phyloP scores from a whole-genome alignment of 2,888 invertebrate species.

The Orgyia antiqua region DNA sequence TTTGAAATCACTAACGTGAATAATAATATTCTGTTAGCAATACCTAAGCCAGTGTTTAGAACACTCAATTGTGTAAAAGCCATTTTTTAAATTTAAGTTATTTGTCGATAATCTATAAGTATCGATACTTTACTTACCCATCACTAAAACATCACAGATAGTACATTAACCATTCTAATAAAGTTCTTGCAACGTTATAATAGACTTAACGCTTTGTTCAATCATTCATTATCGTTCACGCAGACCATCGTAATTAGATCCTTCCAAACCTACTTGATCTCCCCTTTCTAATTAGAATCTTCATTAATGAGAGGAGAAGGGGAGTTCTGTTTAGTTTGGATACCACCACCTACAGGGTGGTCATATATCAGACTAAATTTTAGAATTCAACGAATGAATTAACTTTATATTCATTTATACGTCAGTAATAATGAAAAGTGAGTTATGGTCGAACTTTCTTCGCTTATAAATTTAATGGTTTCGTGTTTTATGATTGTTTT shows the following conservation, averaged over 20 bases:
- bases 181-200: conserved; percentile 71
- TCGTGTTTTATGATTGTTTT: conserved; percentile 7
- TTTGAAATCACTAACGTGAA: too few species aligned
- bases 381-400: conserved; percentile 55
- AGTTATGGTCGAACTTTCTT: conserved; percentile 45
- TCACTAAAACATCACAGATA: conserved; percentile 28
- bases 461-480: conserved; percentile 17
- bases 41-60: too few species aligned
- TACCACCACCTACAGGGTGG: conserved; percentile 35
- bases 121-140: conserved; percentile 31
- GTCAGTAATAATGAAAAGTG: conserved; percentile 60
- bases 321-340: conserved; percentile 36
- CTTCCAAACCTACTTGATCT: conserved; percentile 40
- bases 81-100: too few species aligned
- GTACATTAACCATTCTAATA: conserved; percentile 59
- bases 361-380: conserved; percentile 62
- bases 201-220: conserved; percentile 74
- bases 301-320: conserved; percentile 28
- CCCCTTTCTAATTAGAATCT: conserved; percentile 40
- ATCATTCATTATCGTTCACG: conserved; percentile 64
- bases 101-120: too few species aligned
- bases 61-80: too few species aligned
- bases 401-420: conserved; percentile 55
- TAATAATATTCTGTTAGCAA: too few species aligned
- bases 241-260: conserved; percentile 51